Base-by-base conservation (phyloP, 2,888 invertebrate genomes). In the Bhutanitis thaidina region DNA sequence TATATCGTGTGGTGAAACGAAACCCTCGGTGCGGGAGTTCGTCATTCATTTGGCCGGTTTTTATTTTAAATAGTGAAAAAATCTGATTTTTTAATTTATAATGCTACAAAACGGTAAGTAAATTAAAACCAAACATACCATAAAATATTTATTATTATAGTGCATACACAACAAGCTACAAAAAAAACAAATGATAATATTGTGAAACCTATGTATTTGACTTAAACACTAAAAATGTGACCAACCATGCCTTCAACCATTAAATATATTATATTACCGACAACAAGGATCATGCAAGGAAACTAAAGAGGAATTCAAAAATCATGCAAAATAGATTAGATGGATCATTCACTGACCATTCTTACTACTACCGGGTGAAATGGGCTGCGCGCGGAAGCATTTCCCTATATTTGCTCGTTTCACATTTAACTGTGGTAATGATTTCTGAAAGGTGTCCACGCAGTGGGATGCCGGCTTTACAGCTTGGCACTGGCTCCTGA, bases 351-450 rank as follows among this genome's bases (percentile, higher is more conserved):
- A 77, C 75, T 80, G 72, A 80, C 80, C 79, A 52, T 71, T 71
- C 58, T 61, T 70, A 43, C 59, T 65, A 49, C 51, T 60, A 14
- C 53, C 50, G 9, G 77, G 72, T 1, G 78, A 72, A 0, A 55
- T 52, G 0, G 73, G 69, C n/a, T n/a, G n/a, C 1, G 67, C 57
- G 29, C 75, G 64, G 58, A 60, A 71, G 1, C 62, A 49, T 57
- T 70, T 73, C 12, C 53, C 43, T 0, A 56, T 49, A 13, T 29
- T 32, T 0, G 60, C 25, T 12, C 43, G 32, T n/a, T 43, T 32
- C 50, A 65, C 68, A 56, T 67, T 72, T 40, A 80, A 61, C 55
- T 80, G 81, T 0, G 86, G 83, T 40, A 82, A 60, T 0, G 86
- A 85, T 38, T 76, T 74, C 59, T 78, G 86, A 1, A 84, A 59